Conservation (phyloP, 23 tunicate genomes). For the Trididemnum miniatum region DNA sequence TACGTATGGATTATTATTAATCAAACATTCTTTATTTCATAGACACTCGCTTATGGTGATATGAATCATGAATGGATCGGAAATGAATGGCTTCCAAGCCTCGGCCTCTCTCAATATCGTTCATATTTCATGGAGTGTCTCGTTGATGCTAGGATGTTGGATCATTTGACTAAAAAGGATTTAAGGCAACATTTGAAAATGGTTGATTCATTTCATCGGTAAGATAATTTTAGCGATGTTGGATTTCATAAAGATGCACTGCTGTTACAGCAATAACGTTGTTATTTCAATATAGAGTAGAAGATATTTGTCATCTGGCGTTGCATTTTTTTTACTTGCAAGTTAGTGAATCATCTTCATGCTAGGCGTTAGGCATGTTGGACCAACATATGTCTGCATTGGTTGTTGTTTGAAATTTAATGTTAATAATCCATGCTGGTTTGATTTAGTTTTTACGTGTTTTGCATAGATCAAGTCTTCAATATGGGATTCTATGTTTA, state of each 20-base stretch:
- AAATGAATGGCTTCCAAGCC: slow-evolving; percentile 94
- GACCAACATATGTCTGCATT: neutral
- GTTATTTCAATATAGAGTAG: no score
- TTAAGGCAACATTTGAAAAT: slow-evolving; percentile 87
- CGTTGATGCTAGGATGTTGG: slow-evolving; percentile 98
- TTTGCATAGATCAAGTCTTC: slow-evolving; percentile 65
- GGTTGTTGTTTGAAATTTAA: neutral
- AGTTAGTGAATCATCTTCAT: no score
- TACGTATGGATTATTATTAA: no score
- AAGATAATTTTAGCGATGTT: neutral
- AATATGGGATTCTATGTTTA: slow-evolving; percentile 82
- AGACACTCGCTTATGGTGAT: slow-evolving; percentile 97
- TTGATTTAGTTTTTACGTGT: neutral
- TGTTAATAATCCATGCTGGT: neutral
- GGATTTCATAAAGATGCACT: no score
- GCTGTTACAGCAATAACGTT: no score
- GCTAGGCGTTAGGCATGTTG: no score
- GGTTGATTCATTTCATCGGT: slow-evolving; percentile 97
- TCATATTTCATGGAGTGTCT: slow-evolving; percentile 97
- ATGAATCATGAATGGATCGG: slow-evolving; percentile 99
- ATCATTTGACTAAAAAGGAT: slow-evolving; percentile 95
- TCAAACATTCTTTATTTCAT: neutral
- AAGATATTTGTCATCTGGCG: no score
- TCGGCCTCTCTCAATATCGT: slow-evolving; percentile 93
- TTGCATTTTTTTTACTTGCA: no score